phyloP scores from a whole-genome alignment of 1,140 invertebrate species.

The Coenobita brevimanus region DNA sequence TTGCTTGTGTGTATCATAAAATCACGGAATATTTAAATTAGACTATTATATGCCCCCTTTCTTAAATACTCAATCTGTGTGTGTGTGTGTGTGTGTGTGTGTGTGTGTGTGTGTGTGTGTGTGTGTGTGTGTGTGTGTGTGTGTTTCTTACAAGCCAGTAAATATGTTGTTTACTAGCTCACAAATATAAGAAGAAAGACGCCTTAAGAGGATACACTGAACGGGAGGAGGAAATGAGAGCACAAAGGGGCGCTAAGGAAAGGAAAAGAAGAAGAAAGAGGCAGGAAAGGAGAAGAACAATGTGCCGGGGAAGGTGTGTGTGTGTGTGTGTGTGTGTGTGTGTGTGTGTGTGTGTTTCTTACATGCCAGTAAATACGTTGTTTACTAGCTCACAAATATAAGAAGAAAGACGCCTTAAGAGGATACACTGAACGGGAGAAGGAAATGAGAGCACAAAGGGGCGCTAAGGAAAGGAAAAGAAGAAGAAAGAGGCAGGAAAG shows the following conservation, averaged over 20 bases:
- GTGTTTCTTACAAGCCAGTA: too few relatives aligned
- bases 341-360: too few relatives aligned
- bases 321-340: constrained; percentile 3
- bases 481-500: background rate
- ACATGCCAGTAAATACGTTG: too few relatives aligned
- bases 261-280: background rate
- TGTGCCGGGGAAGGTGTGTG: background rate
- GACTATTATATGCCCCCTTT: background rate
- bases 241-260: background rate
- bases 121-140: background rate
- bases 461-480: background rate
- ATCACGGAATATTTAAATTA: too few relatives aligned
- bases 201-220: background rate
- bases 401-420: background rate
- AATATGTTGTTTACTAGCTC: too few relatives aligned
- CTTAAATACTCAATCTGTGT: background rate
- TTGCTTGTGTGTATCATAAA: too few relatives aligned
- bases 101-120: background rate
- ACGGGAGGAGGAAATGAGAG: background rate
- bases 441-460: background rate
- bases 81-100: background rate
- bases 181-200: background rate
- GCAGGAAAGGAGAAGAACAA: background rate
- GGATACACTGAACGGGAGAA: background rate
- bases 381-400: too few relatives aligned